phyloP scores from a whole-genome alignment of 1,140 invertebrate genomes.

The Dinothrombium tinctorium region DNA sequence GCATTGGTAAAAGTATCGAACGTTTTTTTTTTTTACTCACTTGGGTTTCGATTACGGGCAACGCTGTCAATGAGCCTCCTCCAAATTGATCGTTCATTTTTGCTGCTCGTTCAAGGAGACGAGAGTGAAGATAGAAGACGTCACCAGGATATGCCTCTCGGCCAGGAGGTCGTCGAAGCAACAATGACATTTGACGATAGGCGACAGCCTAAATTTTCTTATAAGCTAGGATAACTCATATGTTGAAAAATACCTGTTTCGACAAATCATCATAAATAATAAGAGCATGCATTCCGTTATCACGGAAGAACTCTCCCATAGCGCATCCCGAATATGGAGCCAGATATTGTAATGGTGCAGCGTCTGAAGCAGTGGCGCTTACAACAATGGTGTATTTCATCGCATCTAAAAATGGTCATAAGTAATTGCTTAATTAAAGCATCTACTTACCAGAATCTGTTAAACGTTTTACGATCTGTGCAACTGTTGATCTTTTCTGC shows the following conservation, averaged over 20 bases:
- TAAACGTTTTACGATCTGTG: slow-evolving; percentile 92
- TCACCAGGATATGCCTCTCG: slow-evolving; percentile 99
- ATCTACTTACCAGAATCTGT: slow-evolving; percentile 44
- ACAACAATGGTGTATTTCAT: slow-evolving; percentile 97
- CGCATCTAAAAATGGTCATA: slow-evolving; percentile 37
- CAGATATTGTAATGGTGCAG: slow-evolving; percentile 93
- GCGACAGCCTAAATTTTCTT: slow-evolving; percentile 49
- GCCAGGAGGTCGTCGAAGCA: slow-evolving; percentile 96
- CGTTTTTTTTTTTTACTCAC: too few species aligned
- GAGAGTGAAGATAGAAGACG: slow-evolving; percentile 99
- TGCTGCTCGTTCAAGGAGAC: slow-evolving; percentile 93
- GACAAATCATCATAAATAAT: slow-evolving; percentile 99
- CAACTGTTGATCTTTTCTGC: slow-evolving; percentile 97
- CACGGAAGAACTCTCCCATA: slow-evolving; percentile 99
- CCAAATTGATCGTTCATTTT: slow-evolving; percentile 93
- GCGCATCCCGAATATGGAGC: slow-evolving; percentile 98
- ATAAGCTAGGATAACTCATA: slow-evolving; percentile 2
- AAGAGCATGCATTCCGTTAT: slow-evolving; percentile 96
- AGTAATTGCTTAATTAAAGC: neutral
- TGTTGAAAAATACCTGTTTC: slow-evolving; percentile 45
- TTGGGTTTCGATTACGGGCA: slow-evolving; percentile 89
- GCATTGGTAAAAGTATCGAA: too few species aligned
- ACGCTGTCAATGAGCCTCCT: slow-evolving; percentile 90
- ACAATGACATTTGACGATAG: slow-evolving; percentile 98
- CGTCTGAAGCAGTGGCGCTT: slow-evolving; percentile 94